Evolutionary conservation across 2,888 invertebrate genomes (phyloP).

Genomic region (Xylota segnis): DNA sequence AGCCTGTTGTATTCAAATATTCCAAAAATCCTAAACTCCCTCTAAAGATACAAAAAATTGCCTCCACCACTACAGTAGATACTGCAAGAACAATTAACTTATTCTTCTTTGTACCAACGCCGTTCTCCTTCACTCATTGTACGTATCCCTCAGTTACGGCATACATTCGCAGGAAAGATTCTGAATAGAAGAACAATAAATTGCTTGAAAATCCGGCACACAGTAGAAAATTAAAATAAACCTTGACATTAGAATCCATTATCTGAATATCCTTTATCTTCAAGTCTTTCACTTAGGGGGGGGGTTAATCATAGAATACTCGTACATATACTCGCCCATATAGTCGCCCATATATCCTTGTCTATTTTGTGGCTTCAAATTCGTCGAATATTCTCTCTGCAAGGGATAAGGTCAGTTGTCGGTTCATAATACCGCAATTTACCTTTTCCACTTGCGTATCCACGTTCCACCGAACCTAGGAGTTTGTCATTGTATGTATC

Average conservation of each 20-base stretch:
- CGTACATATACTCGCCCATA: not conserved
- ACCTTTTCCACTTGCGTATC: not conserved
- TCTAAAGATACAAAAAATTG: no score
- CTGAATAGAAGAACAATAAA: not conserved
- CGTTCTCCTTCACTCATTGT: no score
- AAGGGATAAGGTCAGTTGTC: slow-evolving; percentile 3
- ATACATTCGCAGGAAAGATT: not conserved
- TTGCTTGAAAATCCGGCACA: not conserved
- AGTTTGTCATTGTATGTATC: not conserved
- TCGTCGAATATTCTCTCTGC: not conserved
- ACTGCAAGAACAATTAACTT: no score
- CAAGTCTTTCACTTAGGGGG: not conserved
- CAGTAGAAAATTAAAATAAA: not conserved
- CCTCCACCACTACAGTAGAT: no score
- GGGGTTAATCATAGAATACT: not conserved
- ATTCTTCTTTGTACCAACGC: no score
- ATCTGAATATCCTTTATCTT: not conserved
- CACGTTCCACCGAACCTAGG: not conserved
- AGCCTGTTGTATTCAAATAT: no score
- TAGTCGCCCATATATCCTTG: no score
- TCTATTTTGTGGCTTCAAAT: not conserved
- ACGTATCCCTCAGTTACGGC: no score
- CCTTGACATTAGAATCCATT: slow-evolving; percentile 12
- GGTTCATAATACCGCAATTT: slow-evolving; percentile 2
- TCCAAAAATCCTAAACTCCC: no score